Percentiles rank a stretch among this genome's conserved stretches.
Evolutionary conservation across 2,888 invertebrate species (phyloP).

Genomic region (Formica aserva): DNA sequence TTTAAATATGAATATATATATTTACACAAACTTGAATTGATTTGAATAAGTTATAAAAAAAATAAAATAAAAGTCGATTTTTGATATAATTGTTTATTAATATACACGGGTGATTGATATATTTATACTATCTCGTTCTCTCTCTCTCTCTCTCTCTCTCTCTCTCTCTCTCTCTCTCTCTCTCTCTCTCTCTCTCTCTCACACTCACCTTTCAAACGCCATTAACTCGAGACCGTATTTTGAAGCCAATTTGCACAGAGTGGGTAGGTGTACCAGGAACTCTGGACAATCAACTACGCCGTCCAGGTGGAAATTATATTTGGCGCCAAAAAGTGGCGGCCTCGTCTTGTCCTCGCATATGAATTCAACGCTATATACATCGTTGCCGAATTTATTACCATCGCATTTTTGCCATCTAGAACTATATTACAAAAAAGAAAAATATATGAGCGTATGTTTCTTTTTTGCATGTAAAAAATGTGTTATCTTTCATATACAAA

Average conservation of each 20-base stretch:
- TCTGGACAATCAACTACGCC: conserved; percentile 99
- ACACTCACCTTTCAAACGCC: conserved; percentile 88
- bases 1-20: not conserved
- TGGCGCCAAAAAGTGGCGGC: conserved; percentile 96
- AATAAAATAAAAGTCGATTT: not conserved
- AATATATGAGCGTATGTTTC: not conserved
- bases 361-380: conserved; percentile 91
- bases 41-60: not conserved
- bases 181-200: not conserved
- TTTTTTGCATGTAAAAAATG: not conserved
- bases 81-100: not conserved
- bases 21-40: not conserved
- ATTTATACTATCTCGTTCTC: not conserved
- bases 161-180: too few species aligned
- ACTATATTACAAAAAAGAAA: conserved; percentile 70
- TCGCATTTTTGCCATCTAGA: conserved; percentile 88
- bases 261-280: conserved; percentile 97
- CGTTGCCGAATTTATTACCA: conserved; percentile 91
- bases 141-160: too few species aligned
- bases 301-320: conserved; percentile 98
- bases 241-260: conserved; percentile 91
- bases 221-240: conserved; percentile 91
- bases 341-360: conserved; percentile 88
- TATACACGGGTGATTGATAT: not conserved
- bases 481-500: not conserved